A percentile compares a stretch with the other conserved stretches of the same genome.
Conservation (phyloP, 2,797 vertebrate species). For the Manis pentadactyla region DNA sequence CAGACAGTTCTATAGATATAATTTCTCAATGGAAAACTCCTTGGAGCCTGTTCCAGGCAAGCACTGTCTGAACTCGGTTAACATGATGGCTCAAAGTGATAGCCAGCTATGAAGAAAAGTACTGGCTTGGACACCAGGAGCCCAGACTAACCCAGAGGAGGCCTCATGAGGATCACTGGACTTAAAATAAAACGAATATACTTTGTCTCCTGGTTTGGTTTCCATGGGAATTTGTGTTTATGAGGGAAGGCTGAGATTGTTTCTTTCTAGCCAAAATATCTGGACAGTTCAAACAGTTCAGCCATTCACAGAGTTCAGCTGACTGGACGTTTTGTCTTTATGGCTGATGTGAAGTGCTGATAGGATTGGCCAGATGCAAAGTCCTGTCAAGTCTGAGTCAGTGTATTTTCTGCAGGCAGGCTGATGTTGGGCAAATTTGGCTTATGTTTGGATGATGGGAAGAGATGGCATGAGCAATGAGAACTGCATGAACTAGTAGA, state of each 20-base stretch:
- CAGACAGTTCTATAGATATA: constrained; percentile 72
- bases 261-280: constrained; percentile 57
- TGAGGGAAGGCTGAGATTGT: constrained; percentile 58
- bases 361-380: constrained; percentile 3
- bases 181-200: constrained; percentile 59
- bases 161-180: constrained; percentile 21
- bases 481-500: not conserved
- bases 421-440: not conserved
- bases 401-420: not conserved
- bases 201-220: constrained; percentile 66
- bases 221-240: constrained; percentile 77
- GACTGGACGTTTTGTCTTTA: constrained; percentile 9
- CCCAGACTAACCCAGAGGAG: constrained; percentile 26
- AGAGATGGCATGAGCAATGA: not conserved
- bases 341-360: not conserved
- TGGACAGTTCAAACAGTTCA: constrained; percentile 52
- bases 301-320: constrained; percentile 48
- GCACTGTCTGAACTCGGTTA: constrained; percentile 50
- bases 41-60: constrained; percentile 73
- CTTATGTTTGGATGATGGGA: not conserved
- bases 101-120: constrained; percentile 51
- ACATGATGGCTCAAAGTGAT: constrained; percentile 54
- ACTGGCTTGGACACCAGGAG: constrained; percentile 22
- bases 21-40: constrained; percentile 71
- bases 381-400: not conserved